Conservation (phyloP, 2,797 vertebrate genomes). For the Okamejei kenojei region DNA sequence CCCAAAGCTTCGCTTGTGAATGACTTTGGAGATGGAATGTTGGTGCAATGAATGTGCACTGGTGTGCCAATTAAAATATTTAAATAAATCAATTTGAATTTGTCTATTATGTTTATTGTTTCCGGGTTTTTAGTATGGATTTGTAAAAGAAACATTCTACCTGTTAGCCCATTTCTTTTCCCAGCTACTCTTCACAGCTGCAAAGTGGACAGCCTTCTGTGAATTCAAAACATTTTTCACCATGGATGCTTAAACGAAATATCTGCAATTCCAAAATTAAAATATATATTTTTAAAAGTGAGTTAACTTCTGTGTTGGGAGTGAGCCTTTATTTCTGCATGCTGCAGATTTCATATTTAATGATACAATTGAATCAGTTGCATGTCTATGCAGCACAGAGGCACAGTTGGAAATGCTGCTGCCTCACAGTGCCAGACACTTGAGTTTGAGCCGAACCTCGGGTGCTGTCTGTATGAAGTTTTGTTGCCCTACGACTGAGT, state of each 20-base stretch:
- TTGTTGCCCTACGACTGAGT: too few species aligned
- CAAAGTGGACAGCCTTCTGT: neutral
- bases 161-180: neutral
- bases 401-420: too few species aligned
- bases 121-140: neutral
- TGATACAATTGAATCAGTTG: neutral
- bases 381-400: neutral
- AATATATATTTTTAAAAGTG: neutral
- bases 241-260: neutral
- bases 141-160: neutral
- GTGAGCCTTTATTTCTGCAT: neutral
- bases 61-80: neutral
- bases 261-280: neutral
- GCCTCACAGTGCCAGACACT: too few species aligned
- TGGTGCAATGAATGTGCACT: neutral
- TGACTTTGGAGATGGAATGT: too few species aligned
- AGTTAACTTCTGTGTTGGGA: neutral
- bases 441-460: too few species aligned
- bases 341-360: neutral
- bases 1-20: neutral
- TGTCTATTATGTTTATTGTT: neutral
- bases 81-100: neutral
- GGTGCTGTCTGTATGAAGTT: too few species aligned
- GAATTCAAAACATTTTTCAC: neutral
- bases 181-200: neutral